Base-by-base conservation (phyloP, 1,140 invertebrate species). In the Diorhabda sublineata region DNA sequence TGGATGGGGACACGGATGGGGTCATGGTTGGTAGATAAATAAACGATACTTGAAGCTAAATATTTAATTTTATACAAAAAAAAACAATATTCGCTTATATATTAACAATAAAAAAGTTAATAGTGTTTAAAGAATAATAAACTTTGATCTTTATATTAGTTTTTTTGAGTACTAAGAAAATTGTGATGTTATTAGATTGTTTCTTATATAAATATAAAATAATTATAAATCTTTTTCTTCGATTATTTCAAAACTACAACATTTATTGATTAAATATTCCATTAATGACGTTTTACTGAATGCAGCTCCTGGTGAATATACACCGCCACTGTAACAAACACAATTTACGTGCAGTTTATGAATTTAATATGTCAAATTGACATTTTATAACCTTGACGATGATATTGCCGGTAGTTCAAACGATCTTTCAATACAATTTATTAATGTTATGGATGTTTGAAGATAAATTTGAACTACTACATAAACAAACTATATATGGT, bases 211-310 rank as follows among this genome's bases (percentile, higher is more conserved):
- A 8, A 52, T 52, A 8, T 52, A 52, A 52, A 52, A 8, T 52
- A 8, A 52, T 75, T 80, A 81, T 42, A 78, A 76, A 43, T 81
- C 76, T 59, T 70, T 77, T 26, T 79, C 75, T 42, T 80, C 80
- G 41, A 85, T 42, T 44, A 86, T 77, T 77, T 87, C 82, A 74
- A 91, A 91, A 64, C 80, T 86, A 5, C 90, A 71, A 42, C 85
- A 85, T 73, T 87, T 82, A 64, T 87, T 83, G 60, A 83, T 77
- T 3, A 91, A 78, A 63, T 87, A 76, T 7, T 89, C 82, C 8
- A 90, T 82, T 2, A 91, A 74, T 7, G 83, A 83, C 5, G 90
- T 91, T 68, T 90, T 85, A 3, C 77, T 80, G 80, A 91, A 89
- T 45, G 85, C 85, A 41, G 82, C 82, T 45, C 84, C 87, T 52